Base-by-base conservation (phyloP, 2,888 invertebrate species). In the Pardosa pseudoannulata region DNA sequence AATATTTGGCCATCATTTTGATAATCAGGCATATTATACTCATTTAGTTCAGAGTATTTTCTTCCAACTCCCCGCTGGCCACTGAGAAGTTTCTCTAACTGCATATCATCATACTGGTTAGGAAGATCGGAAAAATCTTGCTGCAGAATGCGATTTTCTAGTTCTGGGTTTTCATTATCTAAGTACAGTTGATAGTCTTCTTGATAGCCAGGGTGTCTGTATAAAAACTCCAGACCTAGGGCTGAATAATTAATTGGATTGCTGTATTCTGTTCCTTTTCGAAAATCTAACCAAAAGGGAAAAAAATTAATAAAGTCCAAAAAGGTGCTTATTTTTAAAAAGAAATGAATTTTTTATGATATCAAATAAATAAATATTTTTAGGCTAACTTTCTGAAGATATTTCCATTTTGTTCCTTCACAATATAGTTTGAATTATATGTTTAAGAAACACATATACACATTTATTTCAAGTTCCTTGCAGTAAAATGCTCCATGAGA, bases 241-340 rank as follows among this genome's bases (percentile, higher is more conserved):
- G 91, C 90, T 68, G 92, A 91, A 0, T 93, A 92, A 89, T 93
- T 93, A 0, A 93, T 89, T 76, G 93, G 92, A 90, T 90, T 89
- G 91, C 91, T 31, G 90, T 89, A 91, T 89, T 92, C 91, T 70
- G 92, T 83, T 88, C 90, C 83, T 90, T 91, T 91, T 89, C 91
- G 91, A 89, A 19, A 89, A 88, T 87, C 87, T 85, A 19, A 13
- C 39, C 65, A 27, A 65, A 50, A 27, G 56, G 73, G 50, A 36
- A 11, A 36, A 36, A 36, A 36, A 36, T 7, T 7, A n/a, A n/a
- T n/a, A n/a, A n/a, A n/a, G n/a, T n/a, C n/a, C n/a, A n/a, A n/a
- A n/a, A n/a, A n/a, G n/a, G n/a, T n/a, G n/a, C n/a, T n/a, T n/a
- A n/a, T n/a, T n/a, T n/a, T n/a, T n/a, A n/a, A n/a, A n/a, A n/a